Percentiles rank a stretch among this genome's conserved stretches.
Conservation (phyloP, 30 jellyfish, hydroid and myxozoan species). For the Aurelia aurita region DNA sequence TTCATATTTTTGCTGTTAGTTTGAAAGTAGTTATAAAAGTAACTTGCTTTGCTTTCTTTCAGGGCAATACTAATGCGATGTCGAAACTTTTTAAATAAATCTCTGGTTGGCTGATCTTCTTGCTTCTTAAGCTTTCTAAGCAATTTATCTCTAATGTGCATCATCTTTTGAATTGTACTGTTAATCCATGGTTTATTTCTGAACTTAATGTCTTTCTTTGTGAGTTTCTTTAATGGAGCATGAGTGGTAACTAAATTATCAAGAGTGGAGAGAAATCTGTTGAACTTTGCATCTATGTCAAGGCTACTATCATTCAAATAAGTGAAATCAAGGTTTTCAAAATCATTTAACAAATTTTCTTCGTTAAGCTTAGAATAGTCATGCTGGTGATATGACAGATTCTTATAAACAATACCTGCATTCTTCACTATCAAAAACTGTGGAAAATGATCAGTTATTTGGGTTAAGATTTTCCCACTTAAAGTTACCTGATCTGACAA, state of each 20-base stretch:
- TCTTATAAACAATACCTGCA: slow-evolving; percentile 59
- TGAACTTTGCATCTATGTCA: slow-evolving; percentile 27
- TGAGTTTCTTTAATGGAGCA: slow-evolving; percentile 55
- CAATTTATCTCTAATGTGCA: slow-evolving; percentile 55
- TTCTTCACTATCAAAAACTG: slow-evolving; percentile 62
- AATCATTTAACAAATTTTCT: slow-evolving; percentile 47
- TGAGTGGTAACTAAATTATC: slow-evolving; percentile 52
- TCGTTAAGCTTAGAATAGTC: slow-evolving; percentile 52
- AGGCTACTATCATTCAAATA: slow-evolving; percentile 32
- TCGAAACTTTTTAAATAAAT: too few species aligned
- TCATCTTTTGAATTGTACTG: slow-evolving; percentile 46
- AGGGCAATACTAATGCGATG: too few species aligned
- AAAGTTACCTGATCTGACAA: slow-evolving; percentile 39
- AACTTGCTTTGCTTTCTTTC: too few species aligned
- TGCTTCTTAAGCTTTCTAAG: slow-evolving; percentile 18
- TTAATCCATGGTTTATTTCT: slow-evolving; percentile 54
- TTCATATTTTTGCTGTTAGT: too few species aligned
- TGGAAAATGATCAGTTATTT: slow-evolving; percentile 70
- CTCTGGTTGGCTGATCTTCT: too few species aligned
- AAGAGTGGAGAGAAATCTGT: slow-evolving; percentile 45
- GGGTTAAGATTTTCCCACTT: slow-evolving; percentile 57
- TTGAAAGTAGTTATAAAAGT: too few species aligned
- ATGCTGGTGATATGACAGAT: slow-evolving; percentile 37
- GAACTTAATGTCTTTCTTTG: slow-evolving; percentile 35
- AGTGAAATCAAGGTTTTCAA: slow-evolving; percentile 51